Evolutionary conservation across 2,113 vertebrate species (phyloP).

Genomic region (Oceanites oceanicus): DNA sequence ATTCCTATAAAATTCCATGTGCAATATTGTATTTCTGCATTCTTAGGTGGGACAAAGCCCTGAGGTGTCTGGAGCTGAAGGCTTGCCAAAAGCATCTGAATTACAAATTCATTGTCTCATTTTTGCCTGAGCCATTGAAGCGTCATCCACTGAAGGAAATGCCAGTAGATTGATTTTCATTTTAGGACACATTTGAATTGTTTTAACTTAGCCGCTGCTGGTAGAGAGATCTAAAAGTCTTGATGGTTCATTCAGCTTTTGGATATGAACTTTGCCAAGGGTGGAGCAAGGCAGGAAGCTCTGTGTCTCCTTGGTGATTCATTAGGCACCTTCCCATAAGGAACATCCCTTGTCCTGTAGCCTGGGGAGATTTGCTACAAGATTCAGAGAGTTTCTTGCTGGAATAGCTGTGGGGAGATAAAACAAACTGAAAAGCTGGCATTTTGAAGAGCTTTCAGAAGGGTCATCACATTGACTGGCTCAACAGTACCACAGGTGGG

Average conservation of each 20-base stretch:
- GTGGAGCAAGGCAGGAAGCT: slow-evolving; percentile 2
- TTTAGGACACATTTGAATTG: not conserved
- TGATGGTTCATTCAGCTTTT: not conserved
- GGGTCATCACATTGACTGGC: not conserved
- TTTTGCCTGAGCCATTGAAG: not conserved
- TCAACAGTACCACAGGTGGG: not conserved
- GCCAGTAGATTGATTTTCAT: not conserved
- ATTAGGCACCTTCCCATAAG: not conserved
- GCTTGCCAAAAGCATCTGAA: not conserved
- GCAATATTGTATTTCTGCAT: not conserved
- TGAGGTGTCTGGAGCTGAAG: not conserved
- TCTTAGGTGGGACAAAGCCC: not conserved
- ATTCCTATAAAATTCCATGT: not conserved
- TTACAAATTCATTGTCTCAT: not conserved
- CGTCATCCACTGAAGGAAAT: not conserved
- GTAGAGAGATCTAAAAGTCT: not conserved
- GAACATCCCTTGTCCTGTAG: not conserved
- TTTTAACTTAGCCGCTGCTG: not conserved
- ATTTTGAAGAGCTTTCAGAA: not conserved
- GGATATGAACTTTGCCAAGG: not conserved
- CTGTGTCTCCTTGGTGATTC: not conserved
- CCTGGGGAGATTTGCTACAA: not conserved
- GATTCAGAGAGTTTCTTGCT: not conserved
- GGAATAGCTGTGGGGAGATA: not conserved
- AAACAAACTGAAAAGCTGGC: not conserved